Base-by-base conservation (phyloP, 2,888 invertebrate species). In the Achlya flavicornis region DNA sequence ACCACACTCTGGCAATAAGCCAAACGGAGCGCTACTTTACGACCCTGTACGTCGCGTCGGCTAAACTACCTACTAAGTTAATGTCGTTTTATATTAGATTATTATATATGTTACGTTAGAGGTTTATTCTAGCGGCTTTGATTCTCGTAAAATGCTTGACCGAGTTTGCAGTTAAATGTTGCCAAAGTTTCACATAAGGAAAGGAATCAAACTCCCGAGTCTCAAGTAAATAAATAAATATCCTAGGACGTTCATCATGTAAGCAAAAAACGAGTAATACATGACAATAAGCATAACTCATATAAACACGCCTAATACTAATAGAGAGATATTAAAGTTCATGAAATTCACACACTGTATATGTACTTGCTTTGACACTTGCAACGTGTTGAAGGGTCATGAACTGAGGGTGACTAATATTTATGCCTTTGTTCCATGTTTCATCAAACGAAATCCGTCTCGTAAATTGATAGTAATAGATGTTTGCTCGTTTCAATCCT, bases 391-490 rank as follows among this genome's bases (percentile, higher is more conserved):
- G 16, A 4, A 16, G 48, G 48, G 48, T 48, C 48, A 48, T 48
- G 48, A 16, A 48, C 48, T 48, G 48, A 16, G 14, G 16, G 19
- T 41, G 59, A 57, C 33, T 57, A 41, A 48, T 19, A 48, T 60
- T 12, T 63, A 26, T 26, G 26, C 26, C 63, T 64, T 64, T 64
- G 64, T 64, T 67, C 64, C 66, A 62, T 68, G 57, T 65, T 66
- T 62, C 62, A 63, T 64, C 57, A 43, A 63, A 66, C 62, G 61
- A 66, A 69, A 67, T 67, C 61, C 63, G 66, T 62, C 67, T 57
- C 66, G 33, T 58, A 61, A 68, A 70, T 72, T 72, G 69, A 62
- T 64, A 61, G 61, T 65, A 67, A 68, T 69, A 62, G 65, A 66
- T 57, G 66, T 62, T 64, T 71, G 62, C 68, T 14, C 60, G 41